Evolutionary conservation across 2,888 invertebrate genomes (phyloP).

Genomic region (Mythimna pallens): DNA sequence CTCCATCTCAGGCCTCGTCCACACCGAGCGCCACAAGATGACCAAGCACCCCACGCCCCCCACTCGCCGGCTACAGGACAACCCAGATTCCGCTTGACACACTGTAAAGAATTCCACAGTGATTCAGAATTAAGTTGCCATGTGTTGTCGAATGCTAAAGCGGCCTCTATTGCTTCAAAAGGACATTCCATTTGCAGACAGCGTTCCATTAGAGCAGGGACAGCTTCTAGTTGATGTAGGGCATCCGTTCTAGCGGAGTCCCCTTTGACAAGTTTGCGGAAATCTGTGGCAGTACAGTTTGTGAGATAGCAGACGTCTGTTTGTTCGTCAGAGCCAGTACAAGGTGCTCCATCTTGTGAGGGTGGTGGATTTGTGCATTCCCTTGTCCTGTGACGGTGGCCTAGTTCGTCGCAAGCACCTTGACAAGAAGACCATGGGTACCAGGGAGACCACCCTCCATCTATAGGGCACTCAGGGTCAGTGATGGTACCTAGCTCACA

Average conservation of each 20-base stretch:
- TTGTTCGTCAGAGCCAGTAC: conserved; percentile 82
- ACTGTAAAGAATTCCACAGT: conserved; percentile 88
- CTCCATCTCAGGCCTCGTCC: conserved; percentile 83
- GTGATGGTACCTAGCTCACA: conserved; percentile 83
- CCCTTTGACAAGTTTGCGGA: conserved; percentile 76
- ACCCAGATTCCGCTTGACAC: conserved; percentile 88
- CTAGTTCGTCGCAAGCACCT: conserved; percentile 86
- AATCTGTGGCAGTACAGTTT: conserved; percentile 85
- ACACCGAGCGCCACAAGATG: conserved; percentile 84
- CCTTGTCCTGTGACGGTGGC: conserved; percentile 80
- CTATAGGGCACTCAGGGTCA: conserved; percentile 84
- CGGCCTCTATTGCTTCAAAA: conserved; percentile 83
- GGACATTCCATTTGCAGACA: conserved; percentile 86
- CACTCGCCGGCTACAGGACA: conserved; percentile 86
- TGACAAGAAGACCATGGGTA: conserved; percentile 83
- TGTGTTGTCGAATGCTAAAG: conserved; percentile 78
- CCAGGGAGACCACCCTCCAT: conserved; percentile 89
- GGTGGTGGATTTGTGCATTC: conserved; percentile 86
- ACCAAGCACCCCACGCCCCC: conserved; percentile 85
- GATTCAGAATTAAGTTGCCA: conserved; percentile 84
- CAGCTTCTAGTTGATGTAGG: conserved; percentile 79
- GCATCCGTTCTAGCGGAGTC: conserved; percentile 80
- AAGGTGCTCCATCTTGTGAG: conserved; percentile 82
- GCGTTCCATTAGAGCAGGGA: conserved; percentile 83
- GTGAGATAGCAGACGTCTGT: conserved; percentile 81